These are phyloP conservation scores for Margaritifera margaritifera DNA, from an alignment of 2,888 invertebrate genomes.

Conservation along the genomic window DNA sequence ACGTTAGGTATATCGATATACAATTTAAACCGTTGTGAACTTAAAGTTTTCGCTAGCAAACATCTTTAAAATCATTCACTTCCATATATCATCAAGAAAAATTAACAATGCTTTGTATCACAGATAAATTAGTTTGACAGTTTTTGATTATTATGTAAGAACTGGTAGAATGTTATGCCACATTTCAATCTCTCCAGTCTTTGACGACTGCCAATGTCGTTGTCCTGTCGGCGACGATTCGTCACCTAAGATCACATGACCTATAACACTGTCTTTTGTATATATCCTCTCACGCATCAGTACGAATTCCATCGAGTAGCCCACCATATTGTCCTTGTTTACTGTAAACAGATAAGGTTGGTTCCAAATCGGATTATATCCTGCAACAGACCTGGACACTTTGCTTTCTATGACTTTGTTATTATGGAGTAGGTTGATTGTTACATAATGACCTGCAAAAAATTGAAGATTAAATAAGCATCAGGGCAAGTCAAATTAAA, in stretches of 20 bases:
- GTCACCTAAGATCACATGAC: constrained; percentile 57
- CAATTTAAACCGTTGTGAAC: too few relatives aligned
- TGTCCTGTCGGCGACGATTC: constrained; percentile 44
- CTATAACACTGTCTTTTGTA: constrained; percentile 56
- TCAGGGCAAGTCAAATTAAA: too few relatives aligned
- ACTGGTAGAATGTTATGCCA: constrained; percentile 60
- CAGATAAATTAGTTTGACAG: too few relatives aligned
- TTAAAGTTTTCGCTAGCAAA: too few relatives aligned
- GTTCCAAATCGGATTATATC: constrained; percentile 60
- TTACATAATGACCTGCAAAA: constrained; percentile 56
- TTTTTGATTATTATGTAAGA: constrained; percentile 27
- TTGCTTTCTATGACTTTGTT: constrained; percentile 37
- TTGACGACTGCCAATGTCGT: constrained; percentile 55
- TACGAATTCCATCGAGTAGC: constrained; percentile 53
- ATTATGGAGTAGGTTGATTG: constrained; percentile 45
- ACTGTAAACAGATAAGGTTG: constrained; percentile 63
- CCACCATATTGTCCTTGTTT: constrained; percentile 25
- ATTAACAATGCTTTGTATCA: too few relatives aligned
- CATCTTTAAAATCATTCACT: too few relatives aligned
- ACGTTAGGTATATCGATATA: too few relatives aligned
- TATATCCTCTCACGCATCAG: constrained; percentile 55
- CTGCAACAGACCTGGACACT: constrained; percentile 47
- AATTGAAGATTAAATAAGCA: background rate
- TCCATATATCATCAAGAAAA: too few relatives aligned
- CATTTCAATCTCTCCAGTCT: constrained; percentile 48